These are phyloP conservation scores for Neogobius melanostomus DNA, from an alignment of 2,113 vertebrate genomes.

Conservation along the genomic window DNA sequence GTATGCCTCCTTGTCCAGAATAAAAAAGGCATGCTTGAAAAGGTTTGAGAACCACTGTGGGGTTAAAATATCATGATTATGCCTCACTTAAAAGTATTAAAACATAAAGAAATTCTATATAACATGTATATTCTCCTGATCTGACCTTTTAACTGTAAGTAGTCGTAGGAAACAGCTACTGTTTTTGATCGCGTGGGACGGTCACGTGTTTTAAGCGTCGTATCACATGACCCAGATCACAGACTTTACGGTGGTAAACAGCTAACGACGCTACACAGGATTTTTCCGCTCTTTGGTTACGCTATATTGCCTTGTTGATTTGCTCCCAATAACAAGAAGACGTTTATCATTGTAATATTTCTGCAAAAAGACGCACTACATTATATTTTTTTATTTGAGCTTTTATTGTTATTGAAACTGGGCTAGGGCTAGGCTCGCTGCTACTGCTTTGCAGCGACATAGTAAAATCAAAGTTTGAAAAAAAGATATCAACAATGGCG, in stretches of 20 bases:
- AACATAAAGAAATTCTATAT: too few species aligned
- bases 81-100: too few species aligned
- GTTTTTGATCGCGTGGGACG: neutral
- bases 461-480: neutral
- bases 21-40: too few species aligned
- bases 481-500: slow-evolving; percentile 53
- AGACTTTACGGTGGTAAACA: slow-evolving; percentile 13
- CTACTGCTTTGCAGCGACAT: slow-evolving; percentile 10
- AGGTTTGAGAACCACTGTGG: too few species aligned
- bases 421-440: neutral
- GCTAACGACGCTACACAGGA: neutral
- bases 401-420: too few species aligned
- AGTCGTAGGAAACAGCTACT: neutral
- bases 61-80: too few species aligned
- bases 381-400: too few species aligned
- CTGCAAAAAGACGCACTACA: neutral
- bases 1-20: too few species aligned
- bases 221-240: slow-evolving; percentile 54
- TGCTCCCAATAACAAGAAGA: neutral
- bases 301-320: neutral
- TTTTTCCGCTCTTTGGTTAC: neutral
- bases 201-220: slow-evolving; percentile 57
- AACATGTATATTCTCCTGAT: too few species aligned
- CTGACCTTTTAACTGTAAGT: too few species aligned
- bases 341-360: neutral